phyloP scores from a whole-genome alignment of 1,140 invertebrate genomes.

The Plutomurus gul region DNA sequence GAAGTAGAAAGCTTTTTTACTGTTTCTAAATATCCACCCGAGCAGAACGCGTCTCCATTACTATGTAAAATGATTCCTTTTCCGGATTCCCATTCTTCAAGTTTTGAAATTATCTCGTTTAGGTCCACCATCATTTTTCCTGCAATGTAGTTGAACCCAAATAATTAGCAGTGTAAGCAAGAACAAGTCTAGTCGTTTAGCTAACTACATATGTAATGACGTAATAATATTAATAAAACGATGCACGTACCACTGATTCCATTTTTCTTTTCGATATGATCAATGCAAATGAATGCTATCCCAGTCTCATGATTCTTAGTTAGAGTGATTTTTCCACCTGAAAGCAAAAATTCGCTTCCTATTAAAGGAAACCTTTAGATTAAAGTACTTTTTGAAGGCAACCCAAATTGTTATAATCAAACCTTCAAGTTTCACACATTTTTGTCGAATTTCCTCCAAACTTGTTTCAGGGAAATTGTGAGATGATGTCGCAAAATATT shows the following conservation, averaged over 20 bases:
- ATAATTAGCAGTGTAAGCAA: neutral
- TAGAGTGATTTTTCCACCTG: constrained; percentile 60
- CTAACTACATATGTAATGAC: neutral
- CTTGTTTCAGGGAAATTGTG: neutral
- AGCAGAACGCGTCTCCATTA: constrained; percentile 63
- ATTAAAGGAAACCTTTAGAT: no score
- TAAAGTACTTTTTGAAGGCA: no score
- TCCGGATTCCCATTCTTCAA: constrained; percentile 62
- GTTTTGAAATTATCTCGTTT: constrained; percentile 57
- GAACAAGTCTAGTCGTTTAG: neutral
- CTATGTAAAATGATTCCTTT: constrained; percentile 65
- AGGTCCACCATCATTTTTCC: constrained; percentile 69
- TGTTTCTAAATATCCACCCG: constrained; percentile 65
- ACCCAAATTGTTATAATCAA: no score
- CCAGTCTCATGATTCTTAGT: constrained; percentile 59
- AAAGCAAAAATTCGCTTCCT: no score
- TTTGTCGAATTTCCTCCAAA: constrained; percentile 8
- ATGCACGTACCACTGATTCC: constrained; percentile 58
- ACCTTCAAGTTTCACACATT: constrained; percentile 10
- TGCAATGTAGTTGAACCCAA: constrained; percentile 54
- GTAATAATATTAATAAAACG: neutral
- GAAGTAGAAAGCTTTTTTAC: constrained; percentile 57
- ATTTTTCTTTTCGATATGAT: constrained; percentile 61
- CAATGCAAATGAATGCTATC: constrained; percentile 60
- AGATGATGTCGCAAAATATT: no score